Percentiles rank a stretch among this genome's conserved stretches.
These are phyloP conservation scores for Amphibalanus amphitrite DNA, from an alignment of 1,140 invertebrate species.

Conservation along the genomic window DNA sequence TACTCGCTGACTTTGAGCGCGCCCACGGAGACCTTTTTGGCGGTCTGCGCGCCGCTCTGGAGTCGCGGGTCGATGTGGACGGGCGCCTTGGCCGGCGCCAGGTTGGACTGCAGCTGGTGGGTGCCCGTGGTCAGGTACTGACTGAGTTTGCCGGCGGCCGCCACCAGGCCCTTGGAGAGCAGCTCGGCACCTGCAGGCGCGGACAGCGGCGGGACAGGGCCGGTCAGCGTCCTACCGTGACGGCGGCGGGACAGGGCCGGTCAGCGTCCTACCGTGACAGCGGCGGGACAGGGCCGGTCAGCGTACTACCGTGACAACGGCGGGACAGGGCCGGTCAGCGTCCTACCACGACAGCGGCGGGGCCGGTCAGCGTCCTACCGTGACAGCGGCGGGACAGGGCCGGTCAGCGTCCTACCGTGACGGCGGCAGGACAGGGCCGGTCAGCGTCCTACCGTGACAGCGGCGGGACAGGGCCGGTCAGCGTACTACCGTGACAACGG, in stretches of 20 bases:
- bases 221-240: no score
- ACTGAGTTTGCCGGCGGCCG: slow-evolving; percentile 43
- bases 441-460: no score
- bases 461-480: no score
- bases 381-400: no score
- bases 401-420: no score
- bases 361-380: no score
- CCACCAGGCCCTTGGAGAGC: slow-evolving; percentile 41
- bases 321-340: no score
- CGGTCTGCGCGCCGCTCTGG: slow-evolving; percentile 38
- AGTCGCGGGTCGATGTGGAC: slow-evolving; percentile 29
- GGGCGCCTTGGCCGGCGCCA: slow-evolving; percentile 30
- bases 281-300: background rate
- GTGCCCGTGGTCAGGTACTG: slow-evolving; percentile 39
- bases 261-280: slow-evolving; percentile 2
- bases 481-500: no score
- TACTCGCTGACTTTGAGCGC: slow-evolving; percentile 42
- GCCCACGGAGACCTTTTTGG: slow-evolving; percentile 38
- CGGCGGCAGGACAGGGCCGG: no score
- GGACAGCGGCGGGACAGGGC: slow-evolving; percentile 8
- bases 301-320: no score
- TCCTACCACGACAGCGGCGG: slow-evolving; percentile 2
- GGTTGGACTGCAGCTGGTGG: slow-evolving; percentile 36
- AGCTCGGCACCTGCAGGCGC: slow-evolving; percentile 37
- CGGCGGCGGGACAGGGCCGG: no score